phyloP scores from a whole-genome alignment of 2,888 invertebrate genomes.

The Macaria liturata region DNA sequence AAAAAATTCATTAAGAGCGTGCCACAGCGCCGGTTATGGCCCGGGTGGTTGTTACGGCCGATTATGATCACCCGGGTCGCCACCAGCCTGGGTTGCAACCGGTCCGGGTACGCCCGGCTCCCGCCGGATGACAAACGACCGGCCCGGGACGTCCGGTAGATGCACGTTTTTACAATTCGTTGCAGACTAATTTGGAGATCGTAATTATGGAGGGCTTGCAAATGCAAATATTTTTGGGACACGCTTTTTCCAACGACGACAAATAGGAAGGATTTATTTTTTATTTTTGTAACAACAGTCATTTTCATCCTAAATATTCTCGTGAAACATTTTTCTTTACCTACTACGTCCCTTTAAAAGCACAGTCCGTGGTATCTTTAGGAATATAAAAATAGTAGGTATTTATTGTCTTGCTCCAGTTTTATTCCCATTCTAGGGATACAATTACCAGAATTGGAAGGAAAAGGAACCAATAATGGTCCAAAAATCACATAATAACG shows the following conservation, averaged over 20 bases:
- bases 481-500: slow-evolving; percentile 24
- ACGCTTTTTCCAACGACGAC: not conserved
- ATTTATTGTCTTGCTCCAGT: no score
- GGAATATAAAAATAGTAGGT: no score
- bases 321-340: no score
- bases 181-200: slow-evolving; percentile 34
- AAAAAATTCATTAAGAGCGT: slow-evolving; percentile 36
- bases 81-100: not conserved
- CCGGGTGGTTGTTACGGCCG: slow-evolving; percentile 30
- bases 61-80: slow-evolving; percentile 47
- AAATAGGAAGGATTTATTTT: not conserved
- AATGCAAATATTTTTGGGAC: slow-evolving; percentile 6
- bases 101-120: slow-evolving; percentile 23
- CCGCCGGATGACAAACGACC: slow-evolving; percentile 9
- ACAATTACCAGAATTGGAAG: slow-evolving; percentile 10
- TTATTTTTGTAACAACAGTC: not conserved
- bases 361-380: no score
- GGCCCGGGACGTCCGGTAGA: slow-evolving; percentile 43
- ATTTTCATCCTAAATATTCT: no score
- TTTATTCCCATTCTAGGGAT: slow-evolving; percentile 10
- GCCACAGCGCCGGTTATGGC: slow-evolving; percentile 34
- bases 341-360: no score
- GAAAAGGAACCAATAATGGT: slow-evolving; percentile 19
- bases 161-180: slow-evolving; percentile 56
- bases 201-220: slow-evolving; percentile 25